Base-by-base conservation (phyloP, 2,797 vertebrate species). In the Anguilla anguilla region DNA sequence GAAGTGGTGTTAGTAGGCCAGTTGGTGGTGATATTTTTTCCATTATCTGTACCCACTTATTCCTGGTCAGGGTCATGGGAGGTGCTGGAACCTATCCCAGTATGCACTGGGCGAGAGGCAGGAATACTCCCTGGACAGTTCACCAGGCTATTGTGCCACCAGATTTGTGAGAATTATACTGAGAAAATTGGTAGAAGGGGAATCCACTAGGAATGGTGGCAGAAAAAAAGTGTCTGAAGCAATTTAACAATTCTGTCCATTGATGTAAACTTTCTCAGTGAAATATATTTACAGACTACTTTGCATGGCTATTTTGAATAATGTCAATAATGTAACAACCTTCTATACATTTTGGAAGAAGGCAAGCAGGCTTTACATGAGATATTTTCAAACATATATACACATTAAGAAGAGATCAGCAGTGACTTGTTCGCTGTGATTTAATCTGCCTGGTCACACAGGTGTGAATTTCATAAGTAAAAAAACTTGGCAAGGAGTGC, bases 371-470 rank as follows among this genome's bases (percentile, higher is more conserved):
- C 84, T 88, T 87, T 83, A 83, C 53, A 39, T 83, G 69, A 86
- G 86, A 91, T 89, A 69, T 89, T 77, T 64, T 91, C 90, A 95
- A 87, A 87, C 88, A 90, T 79, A 46, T 11, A 67, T 85, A 89
- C 89, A 89, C 92, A 90, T 83, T 89, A 91, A 93, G 92, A 88
- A 91, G 86, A 87, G 13, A 79, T 61, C 72, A 93, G 93, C 93
- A 94, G 92, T 94, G 89, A 90, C 43, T 87, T 22, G 85, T 67
- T 86, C 74, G 88, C 89, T 91, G 90, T 89, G 84, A 89, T 51
- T 59, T 85, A 91, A 91, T 92, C 90, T 90, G 86, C 90, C 22
- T 94, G 92, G 93, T 94, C 91, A 86, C 91, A 94, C 93, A 95
- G 92, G 92, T 95, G 94, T 90, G 9, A 15, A 77, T 39, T n/a